Evolutionary conservation across 2,797 vertebrate species (phyloP).

Genomic region (Urosaurus nigricauda): DNA sequence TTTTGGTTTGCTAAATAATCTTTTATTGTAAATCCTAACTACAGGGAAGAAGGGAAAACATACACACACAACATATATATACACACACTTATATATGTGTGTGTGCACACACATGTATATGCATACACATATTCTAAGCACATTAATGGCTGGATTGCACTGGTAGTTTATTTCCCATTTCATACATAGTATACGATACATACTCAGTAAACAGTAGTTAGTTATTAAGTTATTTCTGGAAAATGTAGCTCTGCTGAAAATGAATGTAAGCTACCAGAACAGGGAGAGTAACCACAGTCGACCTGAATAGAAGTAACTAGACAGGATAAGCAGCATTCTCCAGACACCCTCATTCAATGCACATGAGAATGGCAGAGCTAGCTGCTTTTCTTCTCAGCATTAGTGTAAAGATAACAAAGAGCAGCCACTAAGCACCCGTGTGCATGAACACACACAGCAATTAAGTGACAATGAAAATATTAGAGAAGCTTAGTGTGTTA

Average conservation of each 20-base stretch:
- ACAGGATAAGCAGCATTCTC: neutral
- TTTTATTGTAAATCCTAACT: neutral
- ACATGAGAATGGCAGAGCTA: neutral
- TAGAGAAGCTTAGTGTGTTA: neutral
- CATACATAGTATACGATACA: neutral
- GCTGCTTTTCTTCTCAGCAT: neutral
- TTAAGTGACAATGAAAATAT: neutral
- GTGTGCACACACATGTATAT: too few relatives aligned
- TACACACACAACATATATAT: too few relatives aligned
- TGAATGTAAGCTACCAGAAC: too few relatives aligned
- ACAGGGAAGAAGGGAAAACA: neutral
- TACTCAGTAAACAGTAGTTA: neutral
- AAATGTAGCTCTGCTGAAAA: neutral
- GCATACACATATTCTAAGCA: neutral
- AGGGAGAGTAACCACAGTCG: too few relatives aligned
- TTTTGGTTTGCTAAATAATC: too few relatives aligned
- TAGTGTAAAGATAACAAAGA: neutral
- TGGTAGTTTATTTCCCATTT: neutral
- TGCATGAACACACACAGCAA: too few relatives aligned
- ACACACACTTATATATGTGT: too few relatives aligned
- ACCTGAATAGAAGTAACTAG: neutral
- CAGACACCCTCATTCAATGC: neutral
- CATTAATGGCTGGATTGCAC: neutral
- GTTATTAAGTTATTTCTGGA: neutral
- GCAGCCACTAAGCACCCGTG: neutral